Evolutionary conservation across 2,797 vertebrate genomes (phyloP).

Genomic region (Phaenicophaeus curvirostris): DNA sequence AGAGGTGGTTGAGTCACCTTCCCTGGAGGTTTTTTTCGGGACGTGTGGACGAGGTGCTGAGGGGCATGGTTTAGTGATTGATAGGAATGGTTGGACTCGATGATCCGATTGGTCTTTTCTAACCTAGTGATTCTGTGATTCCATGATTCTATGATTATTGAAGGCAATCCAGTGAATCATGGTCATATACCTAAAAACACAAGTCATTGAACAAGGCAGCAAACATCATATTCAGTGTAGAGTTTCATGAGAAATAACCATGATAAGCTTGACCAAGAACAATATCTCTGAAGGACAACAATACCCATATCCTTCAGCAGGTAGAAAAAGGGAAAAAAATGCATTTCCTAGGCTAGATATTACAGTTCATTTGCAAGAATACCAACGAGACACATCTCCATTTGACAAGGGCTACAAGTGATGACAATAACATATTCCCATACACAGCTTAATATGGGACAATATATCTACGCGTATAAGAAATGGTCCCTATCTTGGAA

Average conservation of each 20-base stretch:
- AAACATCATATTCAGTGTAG: background rate
- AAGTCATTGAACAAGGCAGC: fast-evolving
- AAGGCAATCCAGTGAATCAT: background rate
- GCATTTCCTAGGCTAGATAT: background rate
- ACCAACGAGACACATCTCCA: fast-evolving
- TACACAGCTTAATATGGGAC: fast-evolving
- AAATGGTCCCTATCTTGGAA: background rate
- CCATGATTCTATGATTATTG: no score
- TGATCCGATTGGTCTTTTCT: no score
- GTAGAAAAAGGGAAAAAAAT: background rate
- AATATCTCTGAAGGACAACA: background rate
- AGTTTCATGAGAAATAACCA: background rate
- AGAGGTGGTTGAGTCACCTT: no score
- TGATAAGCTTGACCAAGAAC: background rate
- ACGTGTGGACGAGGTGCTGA: no score
- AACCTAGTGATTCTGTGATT: no score
- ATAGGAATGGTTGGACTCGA: no score
- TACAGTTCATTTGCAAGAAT: background rate
- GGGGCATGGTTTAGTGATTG: no score
- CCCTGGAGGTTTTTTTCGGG: no score
- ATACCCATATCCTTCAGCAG: background rate
- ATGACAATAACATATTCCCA: background rate
- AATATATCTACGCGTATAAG: background rate
- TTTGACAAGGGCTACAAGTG: background rate
- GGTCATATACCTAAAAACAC: background rate